These are phyloP conservation scores for Chaetophractus vellerosus DNA, from an alignment of 2,797 vertebrate genomes.

Conservation along the genomic window DNA sequence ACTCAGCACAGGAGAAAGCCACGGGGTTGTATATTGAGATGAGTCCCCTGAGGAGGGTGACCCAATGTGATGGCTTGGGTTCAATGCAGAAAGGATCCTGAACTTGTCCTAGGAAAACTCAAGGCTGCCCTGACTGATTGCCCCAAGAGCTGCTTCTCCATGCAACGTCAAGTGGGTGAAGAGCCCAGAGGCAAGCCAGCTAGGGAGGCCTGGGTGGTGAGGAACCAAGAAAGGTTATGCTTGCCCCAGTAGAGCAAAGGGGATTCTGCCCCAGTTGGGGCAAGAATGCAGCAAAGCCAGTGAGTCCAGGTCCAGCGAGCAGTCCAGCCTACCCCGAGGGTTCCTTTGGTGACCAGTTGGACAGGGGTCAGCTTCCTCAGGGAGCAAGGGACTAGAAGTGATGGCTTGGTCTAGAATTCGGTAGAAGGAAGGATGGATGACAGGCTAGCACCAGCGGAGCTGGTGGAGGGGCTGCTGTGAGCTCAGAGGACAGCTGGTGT, in stretches of 20 bases:
- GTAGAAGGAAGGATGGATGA: background rate
- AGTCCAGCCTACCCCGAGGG: background rate
- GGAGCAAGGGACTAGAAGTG: no score
- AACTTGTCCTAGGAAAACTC: background rate
- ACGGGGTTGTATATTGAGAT: no score
- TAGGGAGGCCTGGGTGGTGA: no score
- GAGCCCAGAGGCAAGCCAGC: background rate
- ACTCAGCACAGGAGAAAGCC: rapidly evolving
- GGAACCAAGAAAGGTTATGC: background rate
- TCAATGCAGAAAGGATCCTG: background rate
- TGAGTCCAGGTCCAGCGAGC: background rate
- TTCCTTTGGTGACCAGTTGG: background rate
- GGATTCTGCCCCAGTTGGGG: no score
- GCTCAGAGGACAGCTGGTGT: background rate
- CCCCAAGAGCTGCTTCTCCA: rapidly evolving
- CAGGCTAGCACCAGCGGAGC: rapidly evolving
- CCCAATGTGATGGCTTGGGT: background rate
- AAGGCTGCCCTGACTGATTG: no score
- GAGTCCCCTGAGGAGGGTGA: background rate
- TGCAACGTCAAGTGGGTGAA: background rate
- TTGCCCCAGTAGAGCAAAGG: background rate
- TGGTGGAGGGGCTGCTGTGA: background rate
- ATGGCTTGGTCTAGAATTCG: background rate
- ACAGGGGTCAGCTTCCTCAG: background rate
- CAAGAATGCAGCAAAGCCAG: background rate